Conservation (phyloP, 1,140 invertebrate species). For the Platorchestia sp. region DNA sequence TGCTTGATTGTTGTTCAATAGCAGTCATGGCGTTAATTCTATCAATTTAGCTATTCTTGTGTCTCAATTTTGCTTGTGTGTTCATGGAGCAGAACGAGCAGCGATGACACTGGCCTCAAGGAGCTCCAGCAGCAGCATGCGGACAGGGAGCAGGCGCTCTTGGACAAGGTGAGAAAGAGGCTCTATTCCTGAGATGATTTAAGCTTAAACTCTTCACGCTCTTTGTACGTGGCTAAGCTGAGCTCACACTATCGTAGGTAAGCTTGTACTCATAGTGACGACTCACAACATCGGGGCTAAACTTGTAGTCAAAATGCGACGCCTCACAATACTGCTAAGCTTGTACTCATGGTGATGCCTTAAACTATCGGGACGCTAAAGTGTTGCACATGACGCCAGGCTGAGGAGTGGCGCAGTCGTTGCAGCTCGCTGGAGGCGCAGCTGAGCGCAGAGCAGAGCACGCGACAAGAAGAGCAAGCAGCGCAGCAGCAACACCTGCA, state of each 20-base stretch:
- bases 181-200: neutral
- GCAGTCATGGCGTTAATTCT: too few species aligned
- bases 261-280: neutral
- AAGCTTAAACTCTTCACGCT: neutral
- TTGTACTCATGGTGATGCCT: too few species aligned
- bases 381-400: neutral
- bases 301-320: neutral
- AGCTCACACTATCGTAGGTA: neutral
- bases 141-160: neutral
- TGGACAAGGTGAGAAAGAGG: neutral
- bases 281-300: neutral
- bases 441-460: slow-evolving; percentile 11
- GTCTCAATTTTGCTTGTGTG: too few species aligned
- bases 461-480: neutral
- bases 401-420: slow-evolving; percentile 12
- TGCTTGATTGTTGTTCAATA: too few species aligned
- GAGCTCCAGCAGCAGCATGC: slow-evolving; percentile 25
- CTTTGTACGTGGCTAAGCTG: too few species aligned
- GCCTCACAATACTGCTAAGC: neutral
- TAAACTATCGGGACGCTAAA: neutral
- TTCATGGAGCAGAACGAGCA: neutral
- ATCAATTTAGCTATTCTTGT: too few species aligned
- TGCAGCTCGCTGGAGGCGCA: slow-evolving; percentile 22
- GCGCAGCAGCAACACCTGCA: slow-evolving; percentile 39
- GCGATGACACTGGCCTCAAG: neutral